Conservation (phyloP, 2,797 vertebrate genomes). For the Tragelaphus eurycerus region DNA sequence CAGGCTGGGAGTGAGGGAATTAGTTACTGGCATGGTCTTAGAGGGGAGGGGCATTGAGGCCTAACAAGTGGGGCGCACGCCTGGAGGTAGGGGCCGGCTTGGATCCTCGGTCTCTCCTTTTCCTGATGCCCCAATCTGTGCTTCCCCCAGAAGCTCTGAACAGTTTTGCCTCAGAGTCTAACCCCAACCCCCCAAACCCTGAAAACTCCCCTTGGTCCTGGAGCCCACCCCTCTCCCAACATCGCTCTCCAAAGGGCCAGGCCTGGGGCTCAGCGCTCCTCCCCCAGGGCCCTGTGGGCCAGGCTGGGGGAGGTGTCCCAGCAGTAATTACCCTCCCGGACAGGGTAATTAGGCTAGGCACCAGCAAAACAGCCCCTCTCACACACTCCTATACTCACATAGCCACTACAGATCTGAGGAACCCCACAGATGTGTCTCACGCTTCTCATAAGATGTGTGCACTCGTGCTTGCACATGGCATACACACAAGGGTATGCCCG, state of each 20-base stretch:
- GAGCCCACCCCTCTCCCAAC: background rate
- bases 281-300: constrained; percentile 40
- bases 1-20: background rate
- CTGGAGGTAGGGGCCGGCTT: background rate
- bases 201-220: background rate
- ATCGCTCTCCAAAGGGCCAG: background rate
- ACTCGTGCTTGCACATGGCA: accelerated
- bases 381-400: background rate
- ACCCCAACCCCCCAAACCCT: background rate
- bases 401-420: background rate
- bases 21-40: background rate
- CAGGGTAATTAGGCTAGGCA: constrained; percentile 72
- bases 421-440: background rate
- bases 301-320: constrained; percentile 64
- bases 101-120: background rate
- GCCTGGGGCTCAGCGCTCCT: constrained; percentile 9
- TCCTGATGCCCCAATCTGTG: background rate
- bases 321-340: constrained; percentile 71
- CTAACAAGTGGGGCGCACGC: background rate
- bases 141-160: background rate
- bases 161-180: background rate
- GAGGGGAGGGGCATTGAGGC: background rate
- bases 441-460: background rate
- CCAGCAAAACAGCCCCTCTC: constrained; percentile 63
- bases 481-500: background rate